These are phyloP conservation scores for Boulengeromyrus knoepffleri DNA, from an alignment of 2,113 vertebrate species.

Conservation along the genomic window DNA sequence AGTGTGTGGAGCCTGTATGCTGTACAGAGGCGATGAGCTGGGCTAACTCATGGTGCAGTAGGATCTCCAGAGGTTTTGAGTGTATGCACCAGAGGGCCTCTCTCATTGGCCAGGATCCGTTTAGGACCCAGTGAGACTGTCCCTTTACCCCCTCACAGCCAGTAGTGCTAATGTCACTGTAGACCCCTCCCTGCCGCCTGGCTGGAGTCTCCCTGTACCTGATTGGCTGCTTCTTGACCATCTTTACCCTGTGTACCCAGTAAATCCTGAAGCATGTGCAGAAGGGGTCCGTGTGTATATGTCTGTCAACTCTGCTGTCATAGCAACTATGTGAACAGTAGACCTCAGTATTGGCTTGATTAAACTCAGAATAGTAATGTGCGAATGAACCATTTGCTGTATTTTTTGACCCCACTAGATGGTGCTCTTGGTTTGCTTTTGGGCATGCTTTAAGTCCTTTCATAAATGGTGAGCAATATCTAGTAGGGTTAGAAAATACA, in stretches of 20 bases:
- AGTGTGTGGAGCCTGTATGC: background rate
- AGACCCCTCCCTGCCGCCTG: background rate
- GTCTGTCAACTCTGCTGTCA: background rate
- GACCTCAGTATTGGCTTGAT: background rate
- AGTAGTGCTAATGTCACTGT: background rate
- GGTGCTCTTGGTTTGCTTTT: too few species aligned
- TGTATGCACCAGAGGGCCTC: background rate
- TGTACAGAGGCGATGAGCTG: background rate
- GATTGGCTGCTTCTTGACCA: background rate
- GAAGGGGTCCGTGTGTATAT: background rate
- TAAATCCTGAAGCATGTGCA: background rate
- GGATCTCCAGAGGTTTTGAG: background rate
- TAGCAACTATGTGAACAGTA: background rate
- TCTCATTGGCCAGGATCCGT: background rate
- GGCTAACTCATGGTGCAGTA: background rate
- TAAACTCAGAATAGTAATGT: background rate
- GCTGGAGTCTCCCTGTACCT: background rate
- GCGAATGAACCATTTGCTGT: too few species aligned
- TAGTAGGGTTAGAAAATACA: too few species aligned
- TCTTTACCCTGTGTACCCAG: background rate
- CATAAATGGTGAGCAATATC: too few species aligned
- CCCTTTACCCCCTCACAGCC: background rate
- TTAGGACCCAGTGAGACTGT: background rate
- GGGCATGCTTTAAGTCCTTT: too few species aligned
- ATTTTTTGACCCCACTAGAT: too few species aligned